Percentiles rank a stretch among this genome's conserved stretches.
Conservation (phyloP, 2,888 invertebrate genomes). For the Ptilodon capucinus region DNA sequence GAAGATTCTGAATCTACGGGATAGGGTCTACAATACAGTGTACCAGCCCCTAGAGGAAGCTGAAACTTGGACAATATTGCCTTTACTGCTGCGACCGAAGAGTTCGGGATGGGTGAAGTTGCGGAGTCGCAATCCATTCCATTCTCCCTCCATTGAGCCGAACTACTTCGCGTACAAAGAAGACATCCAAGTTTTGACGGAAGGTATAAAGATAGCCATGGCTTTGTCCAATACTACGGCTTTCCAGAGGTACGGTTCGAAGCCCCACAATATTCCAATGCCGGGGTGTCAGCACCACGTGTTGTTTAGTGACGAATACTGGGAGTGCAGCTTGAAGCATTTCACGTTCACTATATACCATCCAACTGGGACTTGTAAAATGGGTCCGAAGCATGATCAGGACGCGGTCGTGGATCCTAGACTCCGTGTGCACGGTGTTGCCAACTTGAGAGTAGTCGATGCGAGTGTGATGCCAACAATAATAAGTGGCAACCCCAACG, state of each 20-base stretch:
- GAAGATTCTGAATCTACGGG: slow-evolving; percentile 88
- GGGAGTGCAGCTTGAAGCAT: slow-evolving; percentile 93
- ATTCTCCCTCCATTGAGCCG: slow-evolving; percentile 93
- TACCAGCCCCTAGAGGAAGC: slow-evolving; percentile 90
- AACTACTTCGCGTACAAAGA: slow-evolving; percentile 95
- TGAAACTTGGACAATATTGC: slow-evolving; percentile 93
- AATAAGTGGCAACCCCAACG: slow-evolving; percentile 95
- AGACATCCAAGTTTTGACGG: slow-evolving; percentile 90
- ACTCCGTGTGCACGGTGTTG: slow-evolving; percentile 89
- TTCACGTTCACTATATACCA: slow-evolving; percentile 93
- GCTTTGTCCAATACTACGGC: slow-evolving; percentile 90
- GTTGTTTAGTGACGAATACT: slow-evolving; percentile 91
- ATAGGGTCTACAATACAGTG: slow-evolving; percentile 91
- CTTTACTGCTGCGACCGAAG: slow-evolving; percentile 91
- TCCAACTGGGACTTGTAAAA: slow-evolving; percentile 92
- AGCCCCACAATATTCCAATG: slow-evolving; percentile 89
- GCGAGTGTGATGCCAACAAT: slow-evolving; percentile 95
- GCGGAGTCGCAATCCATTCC: slow-evolving; percentile 89
- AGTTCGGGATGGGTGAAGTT: slow-evolving; percentile 94
- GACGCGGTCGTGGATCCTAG: slow-evolving; percentile 91
- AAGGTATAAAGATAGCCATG: slow-evolving; percentile 92
- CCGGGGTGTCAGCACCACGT: slow-evolving; percentile 90
- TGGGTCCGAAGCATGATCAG: slow-evolving; percentile 90
- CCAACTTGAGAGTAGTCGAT: slow-evolving; percentile 90
- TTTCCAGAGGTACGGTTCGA: slow-evolving; percentile 91